Percentiles rank a stretch among this genome's conserved stretches.
These are phyloP conservation scores for Argynnis bischoffii DNA, from an alignment of 2,888 invertebrate species.

Conservation along the genomic window DNA sequence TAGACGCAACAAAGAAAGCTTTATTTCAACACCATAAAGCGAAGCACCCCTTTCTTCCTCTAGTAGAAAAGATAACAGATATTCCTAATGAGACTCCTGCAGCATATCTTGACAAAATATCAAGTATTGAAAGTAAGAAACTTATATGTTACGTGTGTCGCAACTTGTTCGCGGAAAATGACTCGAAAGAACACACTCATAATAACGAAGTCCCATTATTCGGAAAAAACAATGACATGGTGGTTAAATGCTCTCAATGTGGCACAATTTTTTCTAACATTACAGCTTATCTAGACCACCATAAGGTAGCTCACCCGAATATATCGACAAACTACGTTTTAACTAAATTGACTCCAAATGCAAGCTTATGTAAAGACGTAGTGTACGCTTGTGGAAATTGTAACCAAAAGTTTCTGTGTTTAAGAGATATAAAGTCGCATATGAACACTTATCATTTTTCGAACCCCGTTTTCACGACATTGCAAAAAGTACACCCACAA, in stretches of 20 bases:
- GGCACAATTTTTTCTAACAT: slow-evolving; percentile 53
- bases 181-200: slow-evolving; percentile 52
- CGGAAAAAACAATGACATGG: slow-evolving; percentile 59
- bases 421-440: slow-evolving; percentile 54
- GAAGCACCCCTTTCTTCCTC: slow-evolving; percentile 51
- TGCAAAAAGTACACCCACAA: neutral
- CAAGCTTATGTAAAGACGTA: slow-evolving; percentile 41
- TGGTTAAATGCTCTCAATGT: slow-evolving; percentile 75
- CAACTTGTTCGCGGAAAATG: slow-evolving; percentile 45
- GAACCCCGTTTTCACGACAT: slow-evolving; percentile 45
- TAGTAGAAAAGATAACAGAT: slow-evolving; percentile 36
- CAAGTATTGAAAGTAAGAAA: slow-evolving; percentile 31
- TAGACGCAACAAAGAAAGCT: slow-evolving; percentile 48
- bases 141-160: slow-evolving; percentile 63
- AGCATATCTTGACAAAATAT: slow-evolving; percentile 33
- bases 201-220: slow-evolving; percentile 50
- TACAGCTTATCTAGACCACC: slow-evolving; percentile 61
- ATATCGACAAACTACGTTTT: slow-evolving; percentile 53
- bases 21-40: slow-evolving; percentile 57
- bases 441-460: slow-evolving; percentile 48
- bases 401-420: slow-evolving; percentile 47
- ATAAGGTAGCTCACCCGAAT: slow-evolving; percentile 50
- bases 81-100: slow-evolving; percentile 45
- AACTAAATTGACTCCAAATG: slow-evolving; percentile 47
- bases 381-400: slow-evolving; percentile 52